A percentile compares a stretch with the other conserved stretches of the same genome.
phyloP scores from a whole-genome alignment of 2,113 vertebrate species.

The Tragelaphus scriptus region DNA sequence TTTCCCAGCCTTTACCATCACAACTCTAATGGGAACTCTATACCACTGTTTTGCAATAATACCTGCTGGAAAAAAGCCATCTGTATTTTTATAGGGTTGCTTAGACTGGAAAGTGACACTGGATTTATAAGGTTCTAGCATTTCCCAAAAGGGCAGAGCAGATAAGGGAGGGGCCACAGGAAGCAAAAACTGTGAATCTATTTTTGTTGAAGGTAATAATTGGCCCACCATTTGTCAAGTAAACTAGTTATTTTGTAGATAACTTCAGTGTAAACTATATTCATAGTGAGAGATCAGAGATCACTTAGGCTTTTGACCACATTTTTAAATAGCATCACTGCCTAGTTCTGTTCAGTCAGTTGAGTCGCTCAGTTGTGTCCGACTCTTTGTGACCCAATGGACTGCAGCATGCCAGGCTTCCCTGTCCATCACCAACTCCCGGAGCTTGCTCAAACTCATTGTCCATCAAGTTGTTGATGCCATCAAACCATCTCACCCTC shows the following conservation, averaged over 20 bases:
- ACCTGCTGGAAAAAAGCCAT: not conserved
- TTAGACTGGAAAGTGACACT: not conserved
- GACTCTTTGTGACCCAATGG: not conserved
- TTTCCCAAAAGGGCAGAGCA: not conserved
- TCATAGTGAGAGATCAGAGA: not conserved
- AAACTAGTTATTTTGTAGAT: constrained; percentile 4
- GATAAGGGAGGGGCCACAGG: not conserved
- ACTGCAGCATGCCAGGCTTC: not conserved
- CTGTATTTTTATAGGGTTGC: not conserved
- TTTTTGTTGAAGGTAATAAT: not conserved
- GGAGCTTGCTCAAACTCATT: not conserved
- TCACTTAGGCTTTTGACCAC: not conserved
- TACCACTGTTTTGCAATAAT: not conserved
- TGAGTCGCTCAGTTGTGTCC: not conserved
- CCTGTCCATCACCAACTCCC: not conserved
- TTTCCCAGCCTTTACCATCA: not conserved
- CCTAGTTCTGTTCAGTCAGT: not conserved
- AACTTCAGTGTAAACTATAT: not conserved
- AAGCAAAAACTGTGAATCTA: not conserved
- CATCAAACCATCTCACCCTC: not conserved
- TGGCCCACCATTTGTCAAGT: not conserved
- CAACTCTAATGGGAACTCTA: not conserved
- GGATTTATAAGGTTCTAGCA: not conserved
- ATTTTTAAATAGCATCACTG: not conserved
- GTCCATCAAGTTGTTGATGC: not conserved